phyloP scores from a whole-genome alignment of 2,113 vertebrate genomes.

The Corythaeola cristata region DNA sequence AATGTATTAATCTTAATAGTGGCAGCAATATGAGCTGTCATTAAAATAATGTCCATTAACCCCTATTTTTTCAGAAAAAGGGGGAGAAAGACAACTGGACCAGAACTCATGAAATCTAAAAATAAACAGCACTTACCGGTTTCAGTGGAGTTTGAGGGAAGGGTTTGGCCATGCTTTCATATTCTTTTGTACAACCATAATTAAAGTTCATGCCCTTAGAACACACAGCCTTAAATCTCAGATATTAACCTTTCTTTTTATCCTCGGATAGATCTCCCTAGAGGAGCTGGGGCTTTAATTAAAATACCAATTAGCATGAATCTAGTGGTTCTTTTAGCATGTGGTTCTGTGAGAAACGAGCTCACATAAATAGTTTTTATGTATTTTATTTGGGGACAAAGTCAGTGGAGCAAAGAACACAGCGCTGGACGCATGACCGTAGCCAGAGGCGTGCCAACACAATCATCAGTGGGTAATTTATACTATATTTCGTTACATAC shows the following conservation, averaged over 20 bases:
- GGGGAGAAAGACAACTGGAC: not conserved
- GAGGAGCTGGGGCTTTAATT: not conserved
- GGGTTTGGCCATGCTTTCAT: not conserved
- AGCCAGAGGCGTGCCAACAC: no score
- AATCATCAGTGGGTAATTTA: no score
- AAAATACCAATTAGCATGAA: not conserved
- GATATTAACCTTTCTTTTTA: not conserved
- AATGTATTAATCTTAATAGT: not conserved
- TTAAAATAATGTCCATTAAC: not conserved
- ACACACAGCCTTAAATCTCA: not conserved
- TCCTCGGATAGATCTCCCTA: not conserved
- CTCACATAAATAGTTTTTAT: no score
- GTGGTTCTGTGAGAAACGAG: no score
- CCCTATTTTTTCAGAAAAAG: not conserved
- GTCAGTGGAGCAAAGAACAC: no score
- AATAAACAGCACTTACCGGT: not conserved
- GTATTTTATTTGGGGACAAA: no score
- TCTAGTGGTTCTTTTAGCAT: no score
- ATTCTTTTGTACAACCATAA: not conserved
- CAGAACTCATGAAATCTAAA: not conserved
- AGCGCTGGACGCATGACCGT: no score
- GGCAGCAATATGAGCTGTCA: not conserved
- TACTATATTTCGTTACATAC: no score
- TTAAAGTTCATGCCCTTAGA: not conserved
- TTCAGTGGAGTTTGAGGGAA: not conserved